Base-by-base conservation (phyloP, 2,888 invertebrate genomes). In the Parnassius apollo region DNA sequence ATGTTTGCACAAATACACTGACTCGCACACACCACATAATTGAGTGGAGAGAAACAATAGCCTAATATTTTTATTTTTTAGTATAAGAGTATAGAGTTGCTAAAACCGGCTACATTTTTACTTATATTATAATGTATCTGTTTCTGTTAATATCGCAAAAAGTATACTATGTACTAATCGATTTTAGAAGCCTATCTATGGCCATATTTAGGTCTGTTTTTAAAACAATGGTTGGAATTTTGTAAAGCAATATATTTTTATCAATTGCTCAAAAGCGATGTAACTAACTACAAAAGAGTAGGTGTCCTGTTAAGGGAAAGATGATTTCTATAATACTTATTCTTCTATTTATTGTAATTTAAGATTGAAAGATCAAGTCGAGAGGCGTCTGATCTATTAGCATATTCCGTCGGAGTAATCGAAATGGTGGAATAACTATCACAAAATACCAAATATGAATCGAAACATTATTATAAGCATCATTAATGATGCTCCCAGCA, bases 231-330 rank as follows among this genome's bases (percentile, higher is more conserved):
- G 13, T 13, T 49, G 49, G 13, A 8, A 9, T 49, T 49, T 49
- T 49, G 13, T 35, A 49, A 67, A 67, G 73, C 75, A 72, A 75
- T 75, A 75, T 75, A 75, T 49, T 13, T 73, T 74, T 75, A 74
- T 75, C 61, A 69, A 75, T 75, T 74, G 75, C 75, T 75, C 73
- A 64, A 64, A 74, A 64, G 65, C 65, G 59, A 35, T 67, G 73
- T 72, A 73, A 75, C 66, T 63, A 46, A 49, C 42, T 11, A 35
- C 35, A 35, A 35, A 35, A 35, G 35, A 35, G 35, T 35, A 35
- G 35, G 35, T 35, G 7, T 35, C 35, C 35, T 35, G 35, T 35
- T 35, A 35, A 35, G 35, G 35, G 35, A 35, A 35, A 35, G 35
- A 3, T 35, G 35, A 7, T 35, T 35, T 35, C 35, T 35, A 35